Base-by-base conservation (phyloP, 2,888 invertebrate species). In the Tipula confusa region DNA sequence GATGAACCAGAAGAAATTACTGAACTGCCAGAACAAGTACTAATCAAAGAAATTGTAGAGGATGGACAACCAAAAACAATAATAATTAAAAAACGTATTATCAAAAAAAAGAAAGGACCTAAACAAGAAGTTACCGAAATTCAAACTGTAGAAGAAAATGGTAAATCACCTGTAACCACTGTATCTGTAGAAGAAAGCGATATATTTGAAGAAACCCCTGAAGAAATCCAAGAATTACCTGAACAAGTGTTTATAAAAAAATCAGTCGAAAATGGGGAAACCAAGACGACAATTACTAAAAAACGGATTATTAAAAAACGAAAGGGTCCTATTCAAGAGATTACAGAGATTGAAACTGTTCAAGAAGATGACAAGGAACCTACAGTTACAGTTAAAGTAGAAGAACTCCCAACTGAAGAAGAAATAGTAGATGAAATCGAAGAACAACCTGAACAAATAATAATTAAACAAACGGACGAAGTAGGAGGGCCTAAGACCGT, bases 91-190 rank as follows among this genome's bases (percentile, higher is more conserved):
- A 88, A 87, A 82, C 86, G 88, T 11, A 87, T 86, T 3, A 87
- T 88, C 82, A 88, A 87, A 84, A 89, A 88, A 86, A 87, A 86
- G 2, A 88, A 85, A 85, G 90, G 88, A 82, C 84, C 85, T 81
- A 88, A 88, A 86, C 86, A 88, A 43, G 88, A 90, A 86, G 86
- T 88, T 11, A 89, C 89, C 0, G 87, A 89, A 87, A 88, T 89
- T 81, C 86, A 88, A 13, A 89, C 89, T 1, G 87, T 89, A 15
- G 87, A 87, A 84, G 88, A 89, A 86, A 89, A 89, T 85, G 89
- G 87, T 9, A 87, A 88, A 84, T 85, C 87, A 84, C 89, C 90
- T 5, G 86, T 88, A 84, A 89, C 87, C 7, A 88, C 87, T 0
- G 85, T 86, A 2, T 85, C 86, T 3, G 87, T 87, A 84, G 86